These are phyloP conservation scores for Philotrypesis tridentata DNA, from an alignment of 1,140 invertebrate species.

Conservation along the genomic window DNA sequence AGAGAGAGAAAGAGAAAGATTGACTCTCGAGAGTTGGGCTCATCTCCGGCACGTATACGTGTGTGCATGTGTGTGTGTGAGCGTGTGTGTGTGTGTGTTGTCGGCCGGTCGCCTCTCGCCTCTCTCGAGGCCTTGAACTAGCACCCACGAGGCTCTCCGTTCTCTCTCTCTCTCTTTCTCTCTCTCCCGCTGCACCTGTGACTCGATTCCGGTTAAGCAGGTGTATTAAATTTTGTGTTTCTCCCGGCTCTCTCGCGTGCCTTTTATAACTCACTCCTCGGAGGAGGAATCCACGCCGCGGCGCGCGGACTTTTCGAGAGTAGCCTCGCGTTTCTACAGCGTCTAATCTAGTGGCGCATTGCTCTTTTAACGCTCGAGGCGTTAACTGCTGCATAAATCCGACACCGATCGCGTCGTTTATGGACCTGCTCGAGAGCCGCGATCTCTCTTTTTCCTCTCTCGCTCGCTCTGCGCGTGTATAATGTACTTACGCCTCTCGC, in stretches of 20 bases:
- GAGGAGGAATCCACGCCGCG: not conserved
- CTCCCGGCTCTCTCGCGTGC: conserved; percentile 10
- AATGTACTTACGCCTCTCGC: no score
- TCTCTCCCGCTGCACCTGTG: conserved; percentile 47
- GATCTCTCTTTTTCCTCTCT: no score
- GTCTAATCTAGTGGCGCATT: conserved; percentile 24
- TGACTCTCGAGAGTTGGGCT: conserved; percentile 4
- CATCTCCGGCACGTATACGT: not conserved
- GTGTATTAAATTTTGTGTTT: conserved; percentile 48
- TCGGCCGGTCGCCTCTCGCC: not conserved
- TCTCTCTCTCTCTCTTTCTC: no score
- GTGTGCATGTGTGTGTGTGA: not conserved
- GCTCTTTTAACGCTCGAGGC: conserved; percentile 22
- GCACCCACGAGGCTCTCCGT: conserved; percentile 18
- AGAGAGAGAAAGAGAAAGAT: not conserved
- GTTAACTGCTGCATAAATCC: conserved; percentile 38
- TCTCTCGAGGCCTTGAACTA: conserved; percentile 38
- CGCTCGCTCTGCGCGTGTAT: not conserved
- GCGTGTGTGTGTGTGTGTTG: not conserved
- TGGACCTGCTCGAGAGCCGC: conserved; percentile 14
- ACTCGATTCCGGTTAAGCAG: conserved; percentile 48
- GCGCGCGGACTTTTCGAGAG: not conserved
- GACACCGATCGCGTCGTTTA: conserved; percentile 22
- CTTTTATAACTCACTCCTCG: conserved; percentile 38
- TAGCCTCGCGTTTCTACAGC: not conserved